Conservation (phyloP, 2,113 vertebrate species). For the Burhinus bistriatus region DNA sequence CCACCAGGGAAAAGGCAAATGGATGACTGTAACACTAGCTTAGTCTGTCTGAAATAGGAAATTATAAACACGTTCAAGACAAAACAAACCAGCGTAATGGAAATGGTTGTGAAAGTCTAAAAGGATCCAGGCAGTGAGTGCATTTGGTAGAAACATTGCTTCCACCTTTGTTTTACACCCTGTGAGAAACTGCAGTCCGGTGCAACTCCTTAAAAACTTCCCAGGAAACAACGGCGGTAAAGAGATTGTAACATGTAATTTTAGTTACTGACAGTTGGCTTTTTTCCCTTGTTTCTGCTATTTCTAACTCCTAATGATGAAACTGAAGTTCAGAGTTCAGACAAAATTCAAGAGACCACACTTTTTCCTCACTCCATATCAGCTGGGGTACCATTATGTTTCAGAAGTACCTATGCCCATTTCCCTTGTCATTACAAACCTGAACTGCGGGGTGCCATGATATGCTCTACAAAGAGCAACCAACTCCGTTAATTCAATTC, state of each 20-base stretch:
- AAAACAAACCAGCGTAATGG: background rate
- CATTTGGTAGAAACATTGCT: background rate
- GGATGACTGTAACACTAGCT: background rate
- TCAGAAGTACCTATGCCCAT: background rate
- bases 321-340: background rate
- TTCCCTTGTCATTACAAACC: background rate
- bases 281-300: background rate
- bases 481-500: background rate
- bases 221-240: fast-evolving
- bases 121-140: background rate
- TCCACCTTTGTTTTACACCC: background rate
- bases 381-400: background rate
- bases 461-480: background rate
- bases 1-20: background rate
- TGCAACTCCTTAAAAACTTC: background rate
- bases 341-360: background rate
- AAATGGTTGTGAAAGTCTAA: background rate
- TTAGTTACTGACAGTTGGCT: background rate
- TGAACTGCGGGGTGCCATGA: background rate
- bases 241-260: background rate
- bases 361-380: background rate
- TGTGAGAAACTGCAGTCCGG: background rate
- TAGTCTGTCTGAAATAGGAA: background rate
- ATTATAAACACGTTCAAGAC: background rate
- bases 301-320: background rate